Conservation (phyloP, 2,888 invertebrate genomes). For the Allygus modestus region DNA sequence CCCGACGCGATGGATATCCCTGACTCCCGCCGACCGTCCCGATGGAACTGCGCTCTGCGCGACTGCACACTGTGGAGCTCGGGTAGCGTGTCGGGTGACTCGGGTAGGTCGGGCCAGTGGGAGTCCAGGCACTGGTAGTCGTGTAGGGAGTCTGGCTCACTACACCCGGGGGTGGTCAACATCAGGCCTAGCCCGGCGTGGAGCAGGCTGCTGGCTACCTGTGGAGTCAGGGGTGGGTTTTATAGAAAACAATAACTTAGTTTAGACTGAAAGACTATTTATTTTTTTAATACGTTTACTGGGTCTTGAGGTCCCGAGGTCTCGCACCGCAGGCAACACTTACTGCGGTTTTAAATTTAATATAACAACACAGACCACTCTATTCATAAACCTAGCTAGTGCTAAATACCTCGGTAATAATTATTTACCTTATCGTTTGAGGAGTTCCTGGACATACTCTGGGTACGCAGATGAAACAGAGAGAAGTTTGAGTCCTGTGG, state of each 20-base stretch:
- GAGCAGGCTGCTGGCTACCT: constrained; percentile 74
- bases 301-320: too few relatives aligned
- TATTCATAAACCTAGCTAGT: too few relatives aligned
- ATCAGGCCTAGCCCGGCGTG: constrained; percentile 73
- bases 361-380: too few relatives aligned
- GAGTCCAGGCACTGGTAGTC: constrained; percentile 67
- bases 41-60: constrained; percentile 6
- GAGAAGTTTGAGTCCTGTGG: constrained; percentile 45
- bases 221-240: constrained; percentile 62
- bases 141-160: constrained; percentile 74
- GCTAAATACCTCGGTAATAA: too few relatives aligned
- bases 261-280: constrained; percentile 38
- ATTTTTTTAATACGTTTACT: neutral
- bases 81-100: neutral
- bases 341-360: too few relatives aligned
- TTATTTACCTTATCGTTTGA: constrained; percentile 49
- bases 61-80: constrained; percentile 5
- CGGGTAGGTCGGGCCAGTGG: constrained; percentile 37
- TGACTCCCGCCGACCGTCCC: constrained; percentile 55
- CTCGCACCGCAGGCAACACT: too few relatives aligned
- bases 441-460: constrained; percentile 50
- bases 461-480: constrained; percentile 46
- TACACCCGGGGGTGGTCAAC: constrained; percentile 74
- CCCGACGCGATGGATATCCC: constrained; percentile 66
- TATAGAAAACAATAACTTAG: constrained; percentile 44